Evolutionary conservation across 64 coral and sea anemone genomes (phyloP).

Genomic region (Stichodactyla mertensii): DNA sequence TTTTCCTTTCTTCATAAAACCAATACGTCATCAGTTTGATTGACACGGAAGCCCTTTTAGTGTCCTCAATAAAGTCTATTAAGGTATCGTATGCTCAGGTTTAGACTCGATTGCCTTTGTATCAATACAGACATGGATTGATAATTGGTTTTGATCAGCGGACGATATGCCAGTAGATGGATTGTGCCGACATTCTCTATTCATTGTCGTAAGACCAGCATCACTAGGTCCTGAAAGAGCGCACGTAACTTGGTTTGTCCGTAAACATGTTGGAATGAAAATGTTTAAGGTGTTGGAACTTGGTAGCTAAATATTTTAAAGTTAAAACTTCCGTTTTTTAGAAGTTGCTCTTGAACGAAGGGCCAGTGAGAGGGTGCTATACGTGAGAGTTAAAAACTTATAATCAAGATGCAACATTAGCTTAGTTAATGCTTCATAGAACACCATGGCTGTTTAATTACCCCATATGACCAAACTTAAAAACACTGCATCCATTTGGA

Average conservation of each 20-base stretch:
- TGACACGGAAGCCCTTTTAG: not conserved
- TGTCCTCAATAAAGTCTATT: constrained; percentile 6
- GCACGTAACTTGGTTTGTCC: too few relatives aligned
- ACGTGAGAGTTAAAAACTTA: too few relatives aligned
- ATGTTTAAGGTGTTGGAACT: too few relatives aligned
- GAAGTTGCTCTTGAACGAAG: too few relatives aligned
- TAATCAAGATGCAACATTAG: too few relatives aligned
- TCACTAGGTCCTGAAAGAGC: not conserved
- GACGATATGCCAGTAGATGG: not conserved
- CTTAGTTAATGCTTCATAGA: too few relatives aligned
- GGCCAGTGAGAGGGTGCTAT: too few relatives aligned
- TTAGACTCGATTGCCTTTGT: not conserved
- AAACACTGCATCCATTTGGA: not conserved
- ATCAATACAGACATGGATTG: not conserved
- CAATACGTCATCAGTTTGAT: not conserved
- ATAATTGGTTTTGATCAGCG: not conserved
- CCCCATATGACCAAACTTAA: not conserved
- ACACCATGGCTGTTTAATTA: not conserved
- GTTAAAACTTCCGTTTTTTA: too few relatives aligned
- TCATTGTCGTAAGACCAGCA: not conserved
- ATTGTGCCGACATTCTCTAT: not conserved
- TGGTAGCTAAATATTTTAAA: too few relatives aligned
- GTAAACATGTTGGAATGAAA: too few relatives aligned
- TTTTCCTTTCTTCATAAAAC: not conserved
- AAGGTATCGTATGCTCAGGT: not conserved